Evolutionary conservation across 2,113 vertebrate genomes (phyloP), one percentile per base, ranked within the genome.

Genomic region (Rhea pennata): DNA sequence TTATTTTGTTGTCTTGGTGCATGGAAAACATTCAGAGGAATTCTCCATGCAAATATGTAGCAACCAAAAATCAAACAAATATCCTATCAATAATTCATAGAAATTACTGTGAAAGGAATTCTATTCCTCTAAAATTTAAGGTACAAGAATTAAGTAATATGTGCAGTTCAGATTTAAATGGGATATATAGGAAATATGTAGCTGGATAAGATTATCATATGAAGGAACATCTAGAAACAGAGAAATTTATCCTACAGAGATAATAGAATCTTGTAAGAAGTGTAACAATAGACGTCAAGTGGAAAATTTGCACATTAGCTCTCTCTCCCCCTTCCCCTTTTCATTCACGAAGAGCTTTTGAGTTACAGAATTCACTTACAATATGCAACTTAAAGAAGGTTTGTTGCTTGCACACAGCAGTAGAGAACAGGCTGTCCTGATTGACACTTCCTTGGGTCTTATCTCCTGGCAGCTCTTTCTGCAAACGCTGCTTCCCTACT

Each of bases 401-500:
- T 73, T 87, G 33, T 74, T 84, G 9, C 86, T 93, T 88, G n/a
- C 33, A 84, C 39, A 56, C 46, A 87, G 51, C 61, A 65, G 29
- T 51, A 76, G 10, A 67, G n/a, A 93, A 56, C 42, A 36, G 48
- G 40, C 3, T 42, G 10, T 75, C 73, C 46, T 86, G 75, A 95
- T 9, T 94, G 88, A 81, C 39, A 75, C 4, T 84, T 84, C 22
- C 64, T 84, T 84, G n/a, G 9, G 39, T 90, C 56, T 93, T 92
- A 71, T 87, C n/a, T 93, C 31, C 65, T 53, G 27, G 61, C 39
- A 94, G 19, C 8, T 96, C 27, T 36, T 89, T 73, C 78, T 90
- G 56, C 78, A 77, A 90, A 19, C 31, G 15, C 21, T 92, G 27
- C 69, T 91, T 90, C n/a, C 93, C 87, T 90, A n/a, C 87, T 90